Percentiles rank a stretch among this genome's conserved stretches.
Evolutionary conservation across 2,888 invertebrate genomes (phyloP).

Genomic region (Polydrusus cervinus): DNA sequence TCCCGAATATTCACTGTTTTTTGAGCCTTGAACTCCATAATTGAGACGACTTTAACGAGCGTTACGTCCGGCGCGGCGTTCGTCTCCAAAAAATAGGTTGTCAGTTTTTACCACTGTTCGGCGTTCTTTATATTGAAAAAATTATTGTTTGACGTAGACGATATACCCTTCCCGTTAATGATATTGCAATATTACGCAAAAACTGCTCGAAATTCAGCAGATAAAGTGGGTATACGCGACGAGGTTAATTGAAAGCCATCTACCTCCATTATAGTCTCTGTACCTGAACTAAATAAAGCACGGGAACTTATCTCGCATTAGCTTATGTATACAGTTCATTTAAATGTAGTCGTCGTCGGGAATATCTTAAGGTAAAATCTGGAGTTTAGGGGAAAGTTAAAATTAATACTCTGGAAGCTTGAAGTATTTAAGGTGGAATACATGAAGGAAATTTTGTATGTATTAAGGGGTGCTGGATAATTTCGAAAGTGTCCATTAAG

Average conservation of each 20-base stretch:
- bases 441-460: conserved; percentile 28
- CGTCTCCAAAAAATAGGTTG: too few species aligned
- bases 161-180: background rate
- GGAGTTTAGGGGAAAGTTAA: conserved; percentile 45
- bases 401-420: conserved; percentile 45
- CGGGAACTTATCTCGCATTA: conserved; percentile 65
- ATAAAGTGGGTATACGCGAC: conserved; percentile 59
- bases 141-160: too few species aligned
- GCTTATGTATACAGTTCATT: conserved; percentile 58
- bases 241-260: conserved; percentile 71
- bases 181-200: conserved; percentile 51
- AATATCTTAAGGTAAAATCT: conserved; percentile 55
- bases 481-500: background rate
- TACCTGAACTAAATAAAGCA: conserved; percentile 68
- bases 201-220: conserved; percentile 55
- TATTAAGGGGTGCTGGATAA: conserved; percentile 18
- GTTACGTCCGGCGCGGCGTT: too few species aligned
- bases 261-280: conserved; percentile 69
- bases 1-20: too few species aligned
- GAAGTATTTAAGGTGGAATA: conserved; percentile 39
- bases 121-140: too few species aligned
- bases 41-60: too few species aligned
- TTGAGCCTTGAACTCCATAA: too few species aligned
- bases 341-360: conserved; percentile 52
- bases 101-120: too few species aligned